Conservation (phyloP, 2,797 vertebrate species). For the Trematomus bernacchii region DNA sequence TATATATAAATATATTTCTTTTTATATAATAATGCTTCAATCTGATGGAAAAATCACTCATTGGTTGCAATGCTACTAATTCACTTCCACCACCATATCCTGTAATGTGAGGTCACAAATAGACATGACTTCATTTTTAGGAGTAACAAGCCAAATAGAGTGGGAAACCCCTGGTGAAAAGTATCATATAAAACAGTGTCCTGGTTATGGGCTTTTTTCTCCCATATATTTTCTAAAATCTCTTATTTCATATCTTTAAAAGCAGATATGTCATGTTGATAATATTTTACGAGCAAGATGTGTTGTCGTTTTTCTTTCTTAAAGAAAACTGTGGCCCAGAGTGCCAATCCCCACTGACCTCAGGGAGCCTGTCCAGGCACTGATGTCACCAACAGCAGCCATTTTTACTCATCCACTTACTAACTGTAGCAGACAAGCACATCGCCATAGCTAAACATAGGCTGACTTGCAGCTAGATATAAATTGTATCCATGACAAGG, state of each 20-base stretch:
- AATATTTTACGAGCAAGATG: slow-evolving; percentile 53
- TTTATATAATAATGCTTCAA: slow-evolving; percentile 7
- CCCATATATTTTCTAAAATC: slow-evolving; percentile 8
- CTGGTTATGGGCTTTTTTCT: slow-evolving; percentile 8
- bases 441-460: slow-evolving; percentile 42
- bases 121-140: slow-evolving; percentile 52
- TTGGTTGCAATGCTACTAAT: slow-evolving; percentile 30
- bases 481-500: slow-evolving; percentile 52
- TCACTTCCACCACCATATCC: slow-evolving; percentile 44
- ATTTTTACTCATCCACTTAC: slow-evolving; percentile 66
- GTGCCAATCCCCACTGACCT: slow-evolving; percentile 74
- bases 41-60: slow-evolving; percentile 22
- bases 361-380: slow-evolving; percentile 65
- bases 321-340: slow-evolving; percentile 51
- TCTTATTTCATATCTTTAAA: slow-evolving; percentile 28
- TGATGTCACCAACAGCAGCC: slow-evolving; percentile 70
- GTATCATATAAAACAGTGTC: slow-evolving; percentile 14
- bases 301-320: slow-evolving; percentile 59
- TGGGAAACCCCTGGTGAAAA: slow-evolving; percentile 6
- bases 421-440: slow-evolving; percentile 37
- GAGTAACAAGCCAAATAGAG: slow-evolving; percentile 15
- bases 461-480: slow-evolving; percentile 44
- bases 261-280: slow-evolving; percentile 46
- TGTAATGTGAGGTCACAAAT: slow-evolving; percentile 49
- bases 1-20: slow-evolving; percentile 13